Percentiles rank a stretch among this genome's conserved stretches.
These are phyloP conservation scores for Pseudoips prasinana DNA, from an alignment of 2,888 invertebrate species.

Conservation along the genomic window DNA sequence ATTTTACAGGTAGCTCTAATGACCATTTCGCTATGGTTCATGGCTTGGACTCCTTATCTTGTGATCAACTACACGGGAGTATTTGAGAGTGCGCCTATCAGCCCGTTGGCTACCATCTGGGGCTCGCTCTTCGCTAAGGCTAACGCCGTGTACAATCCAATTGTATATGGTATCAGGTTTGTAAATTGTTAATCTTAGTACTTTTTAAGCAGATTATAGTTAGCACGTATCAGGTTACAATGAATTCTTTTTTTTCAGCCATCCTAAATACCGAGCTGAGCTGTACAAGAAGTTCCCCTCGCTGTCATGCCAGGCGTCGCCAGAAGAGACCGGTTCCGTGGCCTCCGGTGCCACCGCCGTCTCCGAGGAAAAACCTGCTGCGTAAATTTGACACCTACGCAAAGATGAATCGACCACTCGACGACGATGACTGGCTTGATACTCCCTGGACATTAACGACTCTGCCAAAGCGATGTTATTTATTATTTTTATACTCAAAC, in stretches of 20 bases:
- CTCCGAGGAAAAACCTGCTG: constrained; percentile 85
- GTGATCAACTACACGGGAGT: constrained; percentile 91
- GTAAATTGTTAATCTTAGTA: too few species aligned
- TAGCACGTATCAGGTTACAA: too few species aligned
- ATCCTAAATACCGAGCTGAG: constrained; percentile 90
- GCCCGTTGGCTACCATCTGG: constrained; percentile 92
- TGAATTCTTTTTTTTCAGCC: constrained; percentile 70
- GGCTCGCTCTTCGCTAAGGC: constrained; percentile 96
- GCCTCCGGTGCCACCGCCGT: constrained; percentile 86
- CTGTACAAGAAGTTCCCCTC: constrained; percentile 90
- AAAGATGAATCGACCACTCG: constrained; percentile 6
- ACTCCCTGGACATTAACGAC: constrained; percentile 52
- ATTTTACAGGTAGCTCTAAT: constrained; percentile 88
- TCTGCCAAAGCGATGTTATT: constrained; percentile 69
- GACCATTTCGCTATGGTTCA: constrained; percentile 94
- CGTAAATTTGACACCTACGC: constrained; percentile 53
- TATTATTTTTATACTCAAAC: constrained; percentile 75
- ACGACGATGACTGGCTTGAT: constrained; percentile 28
- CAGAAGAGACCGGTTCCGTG: constrained; percentile 84
- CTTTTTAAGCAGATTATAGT: too few species aligned
- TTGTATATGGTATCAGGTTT: constrained; percentile 94
- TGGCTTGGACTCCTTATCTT: constrained; percentile 96
- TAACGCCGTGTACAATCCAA: constrained; percentile 94
- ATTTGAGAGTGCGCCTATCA: constrained; percentile 87
- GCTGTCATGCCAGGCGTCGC: constrained; percentile 84